phyloP scores from a whole-genome alignment of 2,888 invertebrate genomes.

The Diaperis boleti region DNA sequence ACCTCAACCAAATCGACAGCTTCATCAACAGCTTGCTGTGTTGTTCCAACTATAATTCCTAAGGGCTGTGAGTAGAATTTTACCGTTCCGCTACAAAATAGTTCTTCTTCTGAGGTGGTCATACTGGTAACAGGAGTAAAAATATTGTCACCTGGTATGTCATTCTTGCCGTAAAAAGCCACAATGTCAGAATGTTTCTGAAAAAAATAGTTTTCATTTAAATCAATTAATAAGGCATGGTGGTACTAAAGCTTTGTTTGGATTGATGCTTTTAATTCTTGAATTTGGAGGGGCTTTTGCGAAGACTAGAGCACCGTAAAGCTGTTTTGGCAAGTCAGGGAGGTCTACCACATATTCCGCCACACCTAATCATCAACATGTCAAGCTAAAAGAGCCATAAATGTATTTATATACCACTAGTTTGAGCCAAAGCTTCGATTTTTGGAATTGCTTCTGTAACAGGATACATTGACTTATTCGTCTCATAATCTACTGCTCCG shows the following conservation, averaged over 20 bases:
- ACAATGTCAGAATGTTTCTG: conserved; percentile 77
- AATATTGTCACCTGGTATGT: conserved; percentile 78
- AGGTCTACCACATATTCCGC: conserved; percentile 84
- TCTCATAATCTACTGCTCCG: conserved; percentile 73
- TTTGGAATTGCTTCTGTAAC: conserved; percentile 75
- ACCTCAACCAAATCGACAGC: conserved; percentile 73
- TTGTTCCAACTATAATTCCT: conserved; percentile 79
- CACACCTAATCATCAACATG: conserved; percentile 68
- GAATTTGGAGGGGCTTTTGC: conserved; percentile 70
- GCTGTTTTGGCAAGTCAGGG: conserved; percentile 74
- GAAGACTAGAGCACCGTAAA: conserved; percentile 79
- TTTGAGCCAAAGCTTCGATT: conserved; percentile 71
- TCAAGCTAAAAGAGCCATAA: background rate
- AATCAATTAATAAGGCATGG: background rate
- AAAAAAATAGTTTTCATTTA: conserved; percentile 44
- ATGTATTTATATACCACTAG: conserved; percentile 65
- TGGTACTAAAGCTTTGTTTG: conserved; percentile 5
- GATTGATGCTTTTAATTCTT: conserved; percentile 72
- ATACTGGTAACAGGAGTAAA: conserved; percentile 64
- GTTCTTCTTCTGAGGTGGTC: conserved; percentile 64
- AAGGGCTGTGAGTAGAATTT: conserved; percentile 80
- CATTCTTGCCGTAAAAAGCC: conserved; percentile 74
- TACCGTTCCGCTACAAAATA: conserved; percentile 69
- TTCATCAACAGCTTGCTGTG: conserved; percentile 70
- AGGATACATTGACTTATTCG: conserved; percentile 73